Evolutionary conservation across 2,113 vertebrate genomes (phyloP).

Genomic region (Hyla sarda): DNA sequence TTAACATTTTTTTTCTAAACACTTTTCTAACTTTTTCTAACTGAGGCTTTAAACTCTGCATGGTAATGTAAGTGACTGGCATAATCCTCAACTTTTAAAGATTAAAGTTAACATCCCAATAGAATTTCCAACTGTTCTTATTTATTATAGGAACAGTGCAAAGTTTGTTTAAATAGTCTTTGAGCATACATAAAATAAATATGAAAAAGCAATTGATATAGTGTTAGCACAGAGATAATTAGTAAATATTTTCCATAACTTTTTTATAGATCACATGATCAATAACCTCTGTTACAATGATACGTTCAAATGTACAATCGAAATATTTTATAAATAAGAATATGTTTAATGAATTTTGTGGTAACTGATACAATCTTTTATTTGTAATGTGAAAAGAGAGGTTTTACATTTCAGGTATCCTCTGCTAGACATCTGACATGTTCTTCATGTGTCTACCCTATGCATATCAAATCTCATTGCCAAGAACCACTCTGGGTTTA

Average conservation of each 20-base stretch:
- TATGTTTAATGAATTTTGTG: not conserved
- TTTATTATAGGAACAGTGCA: not conserved
- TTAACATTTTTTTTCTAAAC: too few relatives aligned
- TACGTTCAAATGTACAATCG: not conserved
- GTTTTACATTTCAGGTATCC: not conserved
- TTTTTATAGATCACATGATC: not conserved
- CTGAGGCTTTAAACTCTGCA: not conserved
- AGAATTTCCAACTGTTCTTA: not conserved
- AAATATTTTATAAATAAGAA: not conserved
- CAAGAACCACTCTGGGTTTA: too few relatives aligned
- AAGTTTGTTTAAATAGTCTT: not conserved
- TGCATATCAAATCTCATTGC: not conserved
- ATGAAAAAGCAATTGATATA: not conserved
- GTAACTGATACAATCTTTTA: not conserved
- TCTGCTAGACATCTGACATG: not conserved
- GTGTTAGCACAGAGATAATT: not conserved
- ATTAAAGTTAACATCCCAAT: not conserved
- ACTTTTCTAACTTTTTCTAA: too few relatives aligned
- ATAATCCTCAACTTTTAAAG: not conserved
- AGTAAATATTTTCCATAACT: not conserved
- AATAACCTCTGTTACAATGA: not conserved
- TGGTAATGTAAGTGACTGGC: constrained; percentile 5
- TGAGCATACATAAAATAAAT: not conserved
- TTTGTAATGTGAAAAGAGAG: not conserved
- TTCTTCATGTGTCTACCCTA: not conserved